These are phyloP conservation scores for Tympanuchus pallidicinctus DNA, from an alignment of 2,113 vertebrate species.

Conservation along the genomic window DNA sequence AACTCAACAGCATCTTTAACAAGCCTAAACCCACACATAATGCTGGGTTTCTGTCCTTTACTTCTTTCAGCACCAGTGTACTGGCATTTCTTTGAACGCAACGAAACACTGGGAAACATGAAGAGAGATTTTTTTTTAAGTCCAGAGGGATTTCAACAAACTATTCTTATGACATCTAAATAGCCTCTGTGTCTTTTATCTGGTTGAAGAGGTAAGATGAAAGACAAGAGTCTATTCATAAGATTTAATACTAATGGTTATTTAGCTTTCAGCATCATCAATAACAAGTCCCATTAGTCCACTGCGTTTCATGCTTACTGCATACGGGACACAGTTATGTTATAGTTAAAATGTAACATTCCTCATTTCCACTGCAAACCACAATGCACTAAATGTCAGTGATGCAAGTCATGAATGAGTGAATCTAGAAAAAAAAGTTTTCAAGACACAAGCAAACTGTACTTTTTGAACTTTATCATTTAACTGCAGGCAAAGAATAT, in stretches of 20 bases:
- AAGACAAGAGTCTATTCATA: conserved; percentile 77
- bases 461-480: conserved; percentile 35
- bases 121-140: conserved; percentile 55
- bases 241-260: conserved; percentile 78
- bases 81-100: conserved; percentile 72
- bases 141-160: conserved; percentile 72
- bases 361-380: conserved; percentile 30
- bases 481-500: conserved; percentile 49
- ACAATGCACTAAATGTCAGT: conserved; percentile 26
- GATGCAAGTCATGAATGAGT: neutral
- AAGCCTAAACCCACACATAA: conserved; percentile 48
- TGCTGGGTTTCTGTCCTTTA: conserved; percentile 36
- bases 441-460: conserved; percentile 14
- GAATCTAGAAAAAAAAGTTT: conserved; percentile 7
- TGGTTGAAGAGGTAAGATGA: conserved; percentile 74
- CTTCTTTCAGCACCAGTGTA: conserved; percentile 71
- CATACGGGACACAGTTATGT: conserved; percentile 60
- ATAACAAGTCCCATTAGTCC: conserved; percentile 73
- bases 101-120: conserved; percentile 63
- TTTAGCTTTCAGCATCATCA: conserved; percentile 78
- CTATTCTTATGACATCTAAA: conserved; percentile 78
- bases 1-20: conserved; percentile 18
- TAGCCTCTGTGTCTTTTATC: conserved; percentile 75
- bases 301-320: conserved; percentile 67
- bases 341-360: conserved; percentile 35